Conservation (phyloP, 2,888 invertebrate genomes). For the Tribolium freemani region DNA sequence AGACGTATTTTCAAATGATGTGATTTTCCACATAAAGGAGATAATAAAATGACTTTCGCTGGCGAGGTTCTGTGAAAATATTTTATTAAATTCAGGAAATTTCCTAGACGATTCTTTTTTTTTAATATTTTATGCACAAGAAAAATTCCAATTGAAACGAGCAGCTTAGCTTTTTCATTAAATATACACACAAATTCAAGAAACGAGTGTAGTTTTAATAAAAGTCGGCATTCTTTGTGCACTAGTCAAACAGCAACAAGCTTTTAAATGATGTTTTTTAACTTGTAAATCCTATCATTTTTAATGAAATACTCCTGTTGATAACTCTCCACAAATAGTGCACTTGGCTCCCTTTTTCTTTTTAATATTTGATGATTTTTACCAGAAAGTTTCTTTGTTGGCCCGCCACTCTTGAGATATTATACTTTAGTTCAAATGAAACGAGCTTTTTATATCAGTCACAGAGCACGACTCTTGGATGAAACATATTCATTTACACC, state of each 20-base stretch:
- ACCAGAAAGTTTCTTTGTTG: slow-evolving; percentile 47
- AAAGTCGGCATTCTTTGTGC: not conserved
- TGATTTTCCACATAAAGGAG: not conserved
- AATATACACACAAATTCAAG: slow-evolving; percentile 11
- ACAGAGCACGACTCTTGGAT: slow-evolving; percentile 3
- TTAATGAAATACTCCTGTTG: slow-evolving; percentile 28
- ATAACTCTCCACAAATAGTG: slow-evolving; percentile 21
- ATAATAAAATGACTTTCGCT: slow-evolving; percentile 16
- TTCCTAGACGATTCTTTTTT: slow-evolving; percentile 13
- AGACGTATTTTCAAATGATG: not conserved
- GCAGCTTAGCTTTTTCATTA: slow-evolving; percentile 1
- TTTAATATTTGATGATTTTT: slow-evolving; percentile 51
- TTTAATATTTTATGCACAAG: slow-evolving; percentile 9
- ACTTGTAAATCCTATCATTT: slow-evolving; percentile 13
- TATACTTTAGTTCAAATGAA: slow-evolving; percentile 52
- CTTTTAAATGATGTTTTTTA: slow-evolving; percentile 5
- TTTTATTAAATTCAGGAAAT: slow-evolving; percentile 23
- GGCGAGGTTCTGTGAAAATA: slow-evolving; percentile 6
- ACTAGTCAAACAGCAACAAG: slow-evolving; percentile 7
- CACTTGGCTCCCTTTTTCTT: slow-evolving; percentile 39
- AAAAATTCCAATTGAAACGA: slow-evolving; percentile 4
- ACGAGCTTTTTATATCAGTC: slow-evolving; percentile 39
- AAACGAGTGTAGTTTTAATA: not conserved
- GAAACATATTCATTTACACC: slow-evolving; percentile 32
- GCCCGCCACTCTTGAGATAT: slow-evolving; percentile 41